Conservation (phyloP, 2,888 invertebrate species). For the Nudaria mundana region DNA sequence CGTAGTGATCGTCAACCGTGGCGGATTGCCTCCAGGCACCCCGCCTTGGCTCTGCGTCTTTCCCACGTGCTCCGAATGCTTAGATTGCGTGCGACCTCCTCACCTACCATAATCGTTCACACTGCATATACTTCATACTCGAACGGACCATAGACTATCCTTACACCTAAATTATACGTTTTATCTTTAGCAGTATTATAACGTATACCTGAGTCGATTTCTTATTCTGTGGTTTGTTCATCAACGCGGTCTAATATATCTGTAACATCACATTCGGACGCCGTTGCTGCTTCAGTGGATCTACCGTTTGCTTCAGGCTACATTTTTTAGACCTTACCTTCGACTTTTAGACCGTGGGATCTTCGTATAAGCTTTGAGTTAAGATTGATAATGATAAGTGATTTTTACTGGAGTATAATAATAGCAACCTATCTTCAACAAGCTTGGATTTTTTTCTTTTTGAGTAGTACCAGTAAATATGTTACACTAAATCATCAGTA, state of each 20-base stretch:
- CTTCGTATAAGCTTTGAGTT: constrained; percentile 44
- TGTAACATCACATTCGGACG: constrained; percentile 50
- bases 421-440: too few relatives aligned
- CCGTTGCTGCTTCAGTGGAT: constrained; percentile 72
- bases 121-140: constrained; percentile 48
- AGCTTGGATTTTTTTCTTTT: too few relatives aligned
- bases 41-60: constrained; percentile 64
- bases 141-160: constrained; percentile 30
- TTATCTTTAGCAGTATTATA: constrained; percentile 38
- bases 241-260: constrained; percentile 34
- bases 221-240: constrained; percentile 51
- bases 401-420: constrained; percentile 23
- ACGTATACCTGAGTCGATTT: constrained; percentile 18
- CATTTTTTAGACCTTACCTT: constrained; percentile 63
- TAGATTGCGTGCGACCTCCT: constrained; percentile 77
- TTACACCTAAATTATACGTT: constrained; percentile 17
- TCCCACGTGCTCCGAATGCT: constrained; percentile 80
- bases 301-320: constrained; percentile 79
- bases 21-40: constrained; percentile 65
- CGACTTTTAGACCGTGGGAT: constrained; percentile 74
- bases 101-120: constrained; percentile 55
- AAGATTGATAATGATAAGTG: constrained; percentile 61
- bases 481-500: too few relatives aligned
- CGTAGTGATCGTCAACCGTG: constrained; percentile 76
- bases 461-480: too few relatives aligned